Base-by-base conservation (phyloP, 2,113 vertebrate genomes). In the Vulpes vulpes region DNA sequence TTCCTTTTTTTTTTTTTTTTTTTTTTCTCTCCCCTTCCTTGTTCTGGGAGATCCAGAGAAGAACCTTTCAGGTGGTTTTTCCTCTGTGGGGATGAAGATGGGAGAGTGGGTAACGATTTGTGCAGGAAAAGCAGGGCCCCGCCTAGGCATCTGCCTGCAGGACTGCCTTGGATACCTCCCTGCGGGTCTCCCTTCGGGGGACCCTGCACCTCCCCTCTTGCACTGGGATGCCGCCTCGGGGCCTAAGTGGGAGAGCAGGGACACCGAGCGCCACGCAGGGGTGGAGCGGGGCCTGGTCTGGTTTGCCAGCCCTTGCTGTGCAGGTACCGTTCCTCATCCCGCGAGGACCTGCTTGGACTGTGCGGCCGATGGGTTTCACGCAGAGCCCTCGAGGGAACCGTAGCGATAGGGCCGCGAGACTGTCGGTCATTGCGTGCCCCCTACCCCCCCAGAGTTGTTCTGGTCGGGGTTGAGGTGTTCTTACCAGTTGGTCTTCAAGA, bases 251-350 rank as follows among this genome's bases (percentile, higher is more conserved):
- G 7, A 43, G 43, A 43, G 43, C 5, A 43, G 43, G 43, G 43
- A 43, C 43, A 1, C 43, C 43, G 6, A 7, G 43, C 43, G 43
- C 6, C 43, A 76, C 32, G 91, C n/a, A 30, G 20, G 25, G 64
- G 53, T 88, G 64, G 87, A 96, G 74, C 84, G 91, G 55, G 65
- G 89, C 64, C 95, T 94, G 86, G 93, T 89, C 20, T n/a, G n/a
- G 53, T 88, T 92, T 94, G 88, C 64, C 65, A 71, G 85, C 22
- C 10, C 35, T 86, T 89, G 22, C 19, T 90, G 30, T 95, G 65
- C 93, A 69, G n/a, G 30, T 94, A 74, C 60, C 20, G 12, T 76
- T 55, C 15, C n/a, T 89, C 89, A 65, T 73, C 62, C 35, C 59
- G 88, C 55, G 76, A 91, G 59, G 53, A 89, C 53, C 49, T 82